A percentile compares a stretch with the other conserved stretches of the same genome.
Conservation (phyloP, 2,113 vertebrate genomes). For the Cottus gobio region DNA sequence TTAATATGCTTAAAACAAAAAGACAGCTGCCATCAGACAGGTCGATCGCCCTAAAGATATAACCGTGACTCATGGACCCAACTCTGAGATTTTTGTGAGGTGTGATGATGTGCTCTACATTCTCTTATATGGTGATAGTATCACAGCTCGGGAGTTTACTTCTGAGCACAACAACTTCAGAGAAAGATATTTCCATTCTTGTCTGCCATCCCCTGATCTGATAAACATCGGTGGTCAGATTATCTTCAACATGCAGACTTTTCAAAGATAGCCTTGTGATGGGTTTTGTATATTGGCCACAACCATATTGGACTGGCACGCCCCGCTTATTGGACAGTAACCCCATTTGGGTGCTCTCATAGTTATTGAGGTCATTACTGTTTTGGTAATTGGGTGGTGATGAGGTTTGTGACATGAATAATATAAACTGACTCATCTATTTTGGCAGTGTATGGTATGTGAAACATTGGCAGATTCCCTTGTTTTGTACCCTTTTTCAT, state of each 20-base stretch:
- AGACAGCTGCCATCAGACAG: constrained; percentile 19
- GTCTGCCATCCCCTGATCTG: constrained; percentile 24
- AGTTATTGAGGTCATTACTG: constrained; percentile 17
- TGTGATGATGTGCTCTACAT: constrained; percentile 48
- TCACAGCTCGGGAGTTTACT: constrained; percentile 5
- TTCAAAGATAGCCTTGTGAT: constrained; percentile 10
- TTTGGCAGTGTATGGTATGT: not conserved
- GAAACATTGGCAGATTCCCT: not conserved
- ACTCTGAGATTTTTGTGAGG: constrained; percentile 35
- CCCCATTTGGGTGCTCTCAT: not conserved
- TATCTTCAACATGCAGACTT: constrained; percentile 23
- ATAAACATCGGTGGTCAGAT: constrained; percentile 40
- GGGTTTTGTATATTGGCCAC: not conserved
- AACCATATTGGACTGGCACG: not conserved
- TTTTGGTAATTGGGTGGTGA: constrained; percentile 3
- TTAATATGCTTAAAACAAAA: not conserved
- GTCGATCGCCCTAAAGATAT: constrained; percentile 2
- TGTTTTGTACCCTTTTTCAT: not conserved
- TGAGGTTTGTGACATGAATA: constrained; percentile 22
- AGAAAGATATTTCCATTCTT: constrained; percentile 17
- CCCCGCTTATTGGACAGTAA: not conserved
- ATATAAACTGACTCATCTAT: not conserved
- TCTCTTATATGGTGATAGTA: constrained; percentile 12
- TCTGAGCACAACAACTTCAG: not conserved
- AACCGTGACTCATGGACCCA: constrained; percentile 53